Base-by-base conservation (phyloP, 35 echinoderm and acorn worm species). In the Diadema setosum region DNA sequence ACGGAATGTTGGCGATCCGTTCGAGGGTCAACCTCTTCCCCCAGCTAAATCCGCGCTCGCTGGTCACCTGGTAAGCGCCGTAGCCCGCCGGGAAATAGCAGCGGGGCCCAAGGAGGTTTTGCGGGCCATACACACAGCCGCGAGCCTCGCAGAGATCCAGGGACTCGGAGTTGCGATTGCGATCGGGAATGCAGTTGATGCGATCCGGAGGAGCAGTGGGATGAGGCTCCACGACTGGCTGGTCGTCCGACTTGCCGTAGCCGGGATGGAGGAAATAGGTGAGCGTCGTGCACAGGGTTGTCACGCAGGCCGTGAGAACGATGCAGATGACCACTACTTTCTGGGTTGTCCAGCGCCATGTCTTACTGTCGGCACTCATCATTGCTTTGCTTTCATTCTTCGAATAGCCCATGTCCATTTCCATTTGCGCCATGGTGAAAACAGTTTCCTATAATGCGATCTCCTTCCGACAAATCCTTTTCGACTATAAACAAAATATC, bases 61-160 rank as follows among this genome's bases (percentile, higher is more conserved):
- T 29, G 5, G 35, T 81, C n/a, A 96, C 81, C 9, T 42, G 52
- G 46, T 96, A 96, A 20, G 81, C 60, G 0, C 52, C 90, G 50
- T 93, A 92, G 4, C 85, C 86, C 5, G 16, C 39, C 3, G 90
- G 94, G 50, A 93, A 97, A 87, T 93, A 97, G 65, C 95, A 97
- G 87, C 91, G 94, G 27, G 95, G 95, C 4, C 86, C 84, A 18
- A 46, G 15, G 3, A 44, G 39, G 60, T 21, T 52, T 17, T 86
- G 32, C 26, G 85, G 74, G 44, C 87, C 89, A 91, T 91, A 97
- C 31, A 91, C 39, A 52, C 95, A 97, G 21, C 74, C 82, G 2
- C 91, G 91, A 4, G 64, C 91, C n/a, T 75, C 60, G 42, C 95
- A 97, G 18, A 5, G 9, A 4, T 75, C 75, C 30, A 64, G 86